Evolutionary conservation across 92 coral and sea anemone genomes (phyloP), one percentile per base, ranked within the genome.

Genomic region (Umimayanthus kanabou): DNA sequence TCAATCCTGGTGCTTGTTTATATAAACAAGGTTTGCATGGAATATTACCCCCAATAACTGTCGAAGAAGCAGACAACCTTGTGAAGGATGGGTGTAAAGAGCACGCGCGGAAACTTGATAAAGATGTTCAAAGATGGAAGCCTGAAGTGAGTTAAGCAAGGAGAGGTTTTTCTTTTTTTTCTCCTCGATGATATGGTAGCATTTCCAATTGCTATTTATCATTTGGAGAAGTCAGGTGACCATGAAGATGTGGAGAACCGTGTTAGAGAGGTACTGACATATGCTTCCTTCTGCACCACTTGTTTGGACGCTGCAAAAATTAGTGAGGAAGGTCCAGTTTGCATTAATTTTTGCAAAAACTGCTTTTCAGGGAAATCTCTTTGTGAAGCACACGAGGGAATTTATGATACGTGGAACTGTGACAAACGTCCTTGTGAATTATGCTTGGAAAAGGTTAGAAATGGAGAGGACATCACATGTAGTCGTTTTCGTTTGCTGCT

Each of bases 121-220:
- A 69, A 69, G 74, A 69, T 69, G 74, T 69, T 69, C 28, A 69
- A 69, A 69, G 74, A 69, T 69, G 74, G 74, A 10, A 69, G 25
- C 83, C 33, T 79, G 66, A 82, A 69, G 49, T 82, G 86, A n/a
- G 45, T 82, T 69, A 82, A 82, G 76, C 87, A 82, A 82, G 87
- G 61, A 61, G 61, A 82, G 74, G 87, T 82, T 71, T 61, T 82
- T 67, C 74, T 82, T 66, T 67, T 82, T 50, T 78, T 66, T 69
- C 87, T 82, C 53, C 28, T 82, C 61, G 87, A 82, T 82, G 87
- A 82, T 71, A 82, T 82, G 87, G 87, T 82, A 30, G 87, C 76
- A 10, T 82, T 82, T 82, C 75, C 61, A 66, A 82, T 82, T 40
- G 87, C 76, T 30, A 61, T 82, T 33, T 61, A 55, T 9, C 87